Conservation (phyloP, 2,888 invertebrate species). For the Lycia hirtaria region DNA sequence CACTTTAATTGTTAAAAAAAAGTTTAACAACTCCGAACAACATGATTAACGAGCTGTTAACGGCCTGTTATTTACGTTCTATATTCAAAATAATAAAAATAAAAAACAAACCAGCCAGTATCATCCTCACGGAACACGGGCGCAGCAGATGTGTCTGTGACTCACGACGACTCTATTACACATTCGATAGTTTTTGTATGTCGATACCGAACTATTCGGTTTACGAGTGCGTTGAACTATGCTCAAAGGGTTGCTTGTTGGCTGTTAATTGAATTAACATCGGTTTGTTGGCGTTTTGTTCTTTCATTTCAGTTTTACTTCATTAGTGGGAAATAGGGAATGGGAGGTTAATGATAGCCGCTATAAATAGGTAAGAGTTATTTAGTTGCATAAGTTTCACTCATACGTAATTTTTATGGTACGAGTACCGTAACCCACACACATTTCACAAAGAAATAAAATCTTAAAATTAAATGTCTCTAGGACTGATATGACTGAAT, state of each 20-base stretch:
- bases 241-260: slow-evolving; percentile 44
- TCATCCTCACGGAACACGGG: slow-evolving; percentile 53
- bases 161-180: slow-evolving; percentile 84
- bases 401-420: background rate
- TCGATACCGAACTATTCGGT: slow-evolving; percentile 59
- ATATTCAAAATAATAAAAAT: background rate
- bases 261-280: slow-evolving; percentile 32
- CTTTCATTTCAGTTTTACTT: slow-evolving; percentile 23
- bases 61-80: background rate
- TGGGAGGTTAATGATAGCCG: background rate
- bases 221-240: slow-evolving; percentile 56
- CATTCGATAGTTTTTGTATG: slow-evolving; percentile 80
- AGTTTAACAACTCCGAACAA: background rate
- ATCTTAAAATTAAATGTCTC: too few species aligned
- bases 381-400: background rate
- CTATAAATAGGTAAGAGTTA: background rate
- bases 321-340: slow-evolving; percentile 21
- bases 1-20: too few species aligned
- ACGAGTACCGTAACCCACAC: background rate
- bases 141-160: slow-evolving; percentile 80
- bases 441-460: too few species aligned
- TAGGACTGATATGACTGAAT: too few species aligned
- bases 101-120: slow-evolving; percentile 35
- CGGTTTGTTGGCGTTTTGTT: slow-evolving; percentile 19
- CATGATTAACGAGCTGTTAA: background rate